Percentiles rank a stretch among this genome's conserved stretches.
Evolutionary conservation across 2,113 vertebrate genomes (phyloP).

Genomic region (Stomatorhinus ivindoensis): DNA sequence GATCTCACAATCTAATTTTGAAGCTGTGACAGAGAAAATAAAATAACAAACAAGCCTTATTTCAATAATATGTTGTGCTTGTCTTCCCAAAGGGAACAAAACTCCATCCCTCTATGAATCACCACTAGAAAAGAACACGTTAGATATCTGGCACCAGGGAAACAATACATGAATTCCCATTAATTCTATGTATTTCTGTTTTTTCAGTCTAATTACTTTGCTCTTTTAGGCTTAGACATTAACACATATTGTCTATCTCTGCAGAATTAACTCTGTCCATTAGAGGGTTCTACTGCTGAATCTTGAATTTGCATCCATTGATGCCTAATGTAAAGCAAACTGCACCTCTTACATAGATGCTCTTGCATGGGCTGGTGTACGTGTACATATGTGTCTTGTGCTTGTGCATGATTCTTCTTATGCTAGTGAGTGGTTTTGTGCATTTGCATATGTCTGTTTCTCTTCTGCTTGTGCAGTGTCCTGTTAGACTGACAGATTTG

Average conservation of each 20-base stretch:
- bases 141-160: not conserved
- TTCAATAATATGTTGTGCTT: not conserved
- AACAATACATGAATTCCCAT: not conserved
- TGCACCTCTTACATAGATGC: not conserved
- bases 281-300: not conserved
- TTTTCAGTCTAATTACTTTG: conserved; percentile 6
- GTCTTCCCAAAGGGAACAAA: too few species aligned
- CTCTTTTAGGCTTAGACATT: not conserved
- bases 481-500: not conserved
- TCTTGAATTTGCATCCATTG: not conserved
- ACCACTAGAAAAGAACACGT: not conserved
- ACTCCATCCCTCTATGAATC: not conserved
- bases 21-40: not conserved
- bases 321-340: not conserved
- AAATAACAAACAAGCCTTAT: not conserved
- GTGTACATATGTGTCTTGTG: not conserved
- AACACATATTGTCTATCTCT: not conserved
- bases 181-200: too few species aligned
- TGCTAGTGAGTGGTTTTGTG: not conserved
- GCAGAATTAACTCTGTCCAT: not conserved
- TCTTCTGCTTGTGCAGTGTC: not conserved
- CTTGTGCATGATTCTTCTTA: not conserved
- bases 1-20: not conserved
- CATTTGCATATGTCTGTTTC: not conserved
- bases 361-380: not conserved